Conservation (phyloP, 2,113 vertebrate genomes). For the Ammodytes dubius region DNA sequence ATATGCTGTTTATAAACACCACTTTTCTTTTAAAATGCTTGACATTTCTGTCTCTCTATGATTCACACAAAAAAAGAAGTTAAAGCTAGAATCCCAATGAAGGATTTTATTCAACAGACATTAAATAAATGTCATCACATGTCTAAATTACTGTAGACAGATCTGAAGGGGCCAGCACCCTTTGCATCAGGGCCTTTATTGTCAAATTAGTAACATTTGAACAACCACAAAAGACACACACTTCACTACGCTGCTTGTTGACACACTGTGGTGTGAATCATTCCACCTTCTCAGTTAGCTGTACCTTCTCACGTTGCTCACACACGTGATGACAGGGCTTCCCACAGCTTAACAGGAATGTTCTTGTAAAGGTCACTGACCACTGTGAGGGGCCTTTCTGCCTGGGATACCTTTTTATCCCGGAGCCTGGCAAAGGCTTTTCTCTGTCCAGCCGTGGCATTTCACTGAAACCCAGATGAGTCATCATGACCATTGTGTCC, state of each 20-base stretch:
- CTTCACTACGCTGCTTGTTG: not conserved
- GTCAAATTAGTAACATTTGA: constrained; percentile 31
- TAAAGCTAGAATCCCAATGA: not conserved
- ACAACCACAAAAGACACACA: not conserved
- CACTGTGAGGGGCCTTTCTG: not conserved
- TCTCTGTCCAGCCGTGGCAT: not conserved
- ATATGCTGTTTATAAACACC: not conserved
- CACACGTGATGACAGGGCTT: not conserved
- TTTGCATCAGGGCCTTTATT: constrained; percentile 2
- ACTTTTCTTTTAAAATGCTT: not conserved
- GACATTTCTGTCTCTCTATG: not conserved
- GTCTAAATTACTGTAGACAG: not conserved
- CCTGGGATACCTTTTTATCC: not conserved
- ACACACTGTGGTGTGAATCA: constrained; percentile 1
- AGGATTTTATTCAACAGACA: not conserved
- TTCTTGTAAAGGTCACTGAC: constrained; percentile 35
- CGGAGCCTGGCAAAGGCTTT: not conserved
- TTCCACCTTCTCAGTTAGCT: not conserved
- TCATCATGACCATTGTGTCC: constrained; percentile 1
- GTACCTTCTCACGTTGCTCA: not conserved
- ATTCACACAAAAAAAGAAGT: not conserved
- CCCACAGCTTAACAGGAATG: not conserved
- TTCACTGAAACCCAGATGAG: constrained; percentile 34
- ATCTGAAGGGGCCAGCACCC: not conserved
- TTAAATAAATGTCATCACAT: constrained; percentile 26